These are phyloP conservation scores for Odobenus rosmarus DNA, from an alignment of 2,113 vertebrate species.

Conservation along the genomic window DNA sequence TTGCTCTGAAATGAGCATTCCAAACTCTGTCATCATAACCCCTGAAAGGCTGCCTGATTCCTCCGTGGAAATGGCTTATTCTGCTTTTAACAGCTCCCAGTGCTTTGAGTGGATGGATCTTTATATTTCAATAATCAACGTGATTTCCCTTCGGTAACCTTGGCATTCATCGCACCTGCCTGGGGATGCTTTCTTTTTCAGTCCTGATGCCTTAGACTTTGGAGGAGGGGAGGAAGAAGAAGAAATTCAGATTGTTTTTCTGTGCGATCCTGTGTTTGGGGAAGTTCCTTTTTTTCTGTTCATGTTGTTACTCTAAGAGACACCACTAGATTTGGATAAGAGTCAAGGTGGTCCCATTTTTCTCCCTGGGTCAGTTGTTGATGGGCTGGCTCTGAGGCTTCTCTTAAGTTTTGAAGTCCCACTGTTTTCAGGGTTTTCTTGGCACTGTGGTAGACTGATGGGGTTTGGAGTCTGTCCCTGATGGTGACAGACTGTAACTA, in stretches of 20 bases:
- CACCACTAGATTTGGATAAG: background rate
- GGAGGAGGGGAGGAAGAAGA: background rate
- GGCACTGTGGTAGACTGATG: background rate
- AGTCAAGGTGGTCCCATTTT: background rate
- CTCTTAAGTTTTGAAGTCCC: background rate
- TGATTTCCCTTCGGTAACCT: constrained; percentile 5
- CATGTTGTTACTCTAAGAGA: background rate
- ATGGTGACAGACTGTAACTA: background rate
- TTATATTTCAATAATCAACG: background rate
- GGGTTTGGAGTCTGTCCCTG: background rate
- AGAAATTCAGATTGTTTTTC: background rate
- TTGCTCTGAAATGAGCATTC: constrained; percentile 33
- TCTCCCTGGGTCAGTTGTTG: background rate
- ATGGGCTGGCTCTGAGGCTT: background rate
- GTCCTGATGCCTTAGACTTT: background rate
- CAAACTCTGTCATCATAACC: background rate
- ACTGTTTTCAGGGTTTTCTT: background rate
- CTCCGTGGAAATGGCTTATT: background rate
- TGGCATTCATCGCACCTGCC: background rate
- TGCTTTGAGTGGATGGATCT: background rate
- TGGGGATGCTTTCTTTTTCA: background rate
- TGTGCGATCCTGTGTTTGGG: background rate
- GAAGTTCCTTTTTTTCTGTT: background rate
- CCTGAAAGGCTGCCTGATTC: constrained; percentile 47
- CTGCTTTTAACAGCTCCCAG: background rate